These are phyloP conservation scores for Sialia sialis DNA, from an alignment of 2,113 vertebrate genomes.

Conservation along the genomic window DNA sequence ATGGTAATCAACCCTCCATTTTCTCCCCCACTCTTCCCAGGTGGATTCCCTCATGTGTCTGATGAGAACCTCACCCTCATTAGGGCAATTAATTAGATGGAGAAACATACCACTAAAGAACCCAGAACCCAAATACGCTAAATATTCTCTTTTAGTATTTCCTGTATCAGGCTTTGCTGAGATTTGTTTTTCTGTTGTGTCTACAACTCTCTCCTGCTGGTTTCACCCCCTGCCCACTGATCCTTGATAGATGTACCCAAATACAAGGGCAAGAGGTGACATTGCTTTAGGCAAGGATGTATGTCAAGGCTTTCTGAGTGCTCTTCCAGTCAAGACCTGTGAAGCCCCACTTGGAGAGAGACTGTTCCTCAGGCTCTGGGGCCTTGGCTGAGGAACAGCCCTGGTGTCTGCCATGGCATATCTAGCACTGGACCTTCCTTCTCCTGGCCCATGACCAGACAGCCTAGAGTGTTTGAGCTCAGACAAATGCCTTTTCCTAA, in stretches of 20 bases:
- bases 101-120: not conserved
- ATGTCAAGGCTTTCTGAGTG: not conserved
- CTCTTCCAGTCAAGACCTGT: not conserved
- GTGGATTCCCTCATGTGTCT: not conserved
- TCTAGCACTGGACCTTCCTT: fast-evolving
- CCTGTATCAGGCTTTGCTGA: not conserved
- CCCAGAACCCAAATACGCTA: not conserved
- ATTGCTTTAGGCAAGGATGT: not conserved
- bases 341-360: not conserved
- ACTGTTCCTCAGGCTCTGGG: not conserved
- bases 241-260: not conserved
- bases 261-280: not conserved
- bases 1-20: not conserved
- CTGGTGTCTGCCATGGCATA: not conserved
- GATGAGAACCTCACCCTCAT: not conserved
- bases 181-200: not conserved
- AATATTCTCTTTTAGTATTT: not conserved
- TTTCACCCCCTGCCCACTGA: not conserved
- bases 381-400: not conserved
- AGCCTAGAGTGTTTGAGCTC: not conserved
- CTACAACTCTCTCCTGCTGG: not conserved
- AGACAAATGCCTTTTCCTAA: not conserved
- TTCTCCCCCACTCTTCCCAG: not conserved
- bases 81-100: not conserved
- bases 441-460: not conserved